phyloP scores from a whole-genome alignment of 2,113 vertebrate species.

The Tauraco erythrolophus region DNA sequence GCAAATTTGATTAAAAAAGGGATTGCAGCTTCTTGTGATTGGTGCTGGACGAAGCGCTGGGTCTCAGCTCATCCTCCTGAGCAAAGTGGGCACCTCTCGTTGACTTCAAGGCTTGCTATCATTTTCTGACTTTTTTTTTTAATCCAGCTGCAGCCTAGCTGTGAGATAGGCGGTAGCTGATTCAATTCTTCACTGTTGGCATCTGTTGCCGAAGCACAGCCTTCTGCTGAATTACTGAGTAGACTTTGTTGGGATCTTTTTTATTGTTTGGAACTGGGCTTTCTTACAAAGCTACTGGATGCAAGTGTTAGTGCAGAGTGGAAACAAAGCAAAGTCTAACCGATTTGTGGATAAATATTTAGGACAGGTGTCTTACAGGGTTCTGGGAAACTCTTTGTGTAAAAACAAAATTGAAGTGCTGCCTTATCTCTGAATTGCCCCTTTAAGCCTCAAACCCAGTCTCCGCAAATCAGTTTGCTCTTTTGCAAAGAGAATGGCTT shows the following conservation, averaged over 20 bases:
- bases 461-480: not conserved
- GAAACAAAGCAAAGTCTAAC: not conserved
- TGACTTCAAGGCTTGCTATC: not conserved
- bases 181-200: not conserved
- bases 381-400: not conserved
- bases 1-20: not conserved
- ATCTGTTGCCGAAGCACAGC: not conserved
- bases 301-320: not conserved
- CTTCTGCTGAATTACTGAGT: not conserved
- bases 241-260: not conserved
- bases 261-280: not conserved
- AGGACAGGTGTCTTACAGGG: not conserved
- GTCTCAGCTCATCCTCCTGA: not conserved
- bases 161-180: not conserved
- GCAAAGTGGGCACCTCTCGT: accelerated
- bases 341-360: not conserved
- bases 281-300: not conserved
- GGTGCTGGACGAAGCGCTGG: accelerated
- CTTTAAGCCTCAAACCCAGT: not conserved
- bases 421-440: not conserved
- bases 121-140: not conserved
- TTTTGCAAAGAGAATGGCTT: not conserved
- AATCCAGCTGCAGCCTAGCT: not conserved
- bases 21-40: not conserved
- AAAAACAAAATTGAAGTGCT: not conserved